phyloP scores from a whole-genome alignment of 2,113 vertebrate species.

The Circaetus cinerascens region DNA sequence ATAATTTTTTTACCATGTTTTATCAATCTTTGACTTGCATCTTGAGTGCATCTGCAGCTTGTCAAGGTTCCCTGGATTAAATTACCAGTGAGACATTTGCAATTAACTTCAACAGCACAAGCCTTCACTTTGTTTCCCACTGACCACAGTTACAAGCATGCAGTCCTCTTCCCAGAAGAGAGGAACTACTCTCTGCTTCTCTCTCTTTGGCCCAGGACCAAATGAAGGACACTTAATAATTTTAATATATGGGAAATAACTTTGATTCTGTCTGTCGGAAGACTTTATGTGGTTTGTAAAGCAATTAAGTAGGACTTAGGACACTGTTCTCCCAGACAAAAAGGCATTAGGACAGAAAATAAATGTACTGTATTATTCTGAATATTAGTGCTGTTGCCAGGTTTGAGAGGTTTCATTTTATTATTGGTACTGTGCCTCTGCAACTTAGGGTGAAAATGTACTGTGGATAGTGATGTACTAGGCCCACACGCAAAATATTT shows the following conservation, averaged over 20 bases:
- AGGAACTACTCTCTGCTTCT: not conserved
- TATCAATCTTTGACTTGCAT: not conserved
- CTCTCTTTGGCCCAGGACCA: not conserved
- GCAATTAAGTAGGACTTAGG: slow-evolving; percentile 12
- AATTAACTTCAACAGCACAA: not conserved
- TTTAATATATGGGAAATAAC: not conserved
- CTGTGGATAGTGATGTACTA: not conserved
- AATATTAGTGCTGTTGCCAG: not conserved
- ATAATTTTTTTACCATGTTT: not conserved
- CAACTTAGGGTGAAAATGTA: not conserved
- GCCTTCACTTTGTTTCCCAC: not conserved
- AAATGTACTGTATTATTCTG: not conserved
- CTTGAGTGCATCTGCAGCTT: not conserved
- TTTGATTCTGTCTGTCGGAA: not conserved
- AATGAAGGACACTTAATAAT: not conserved
- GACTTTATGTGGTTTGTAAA: not conserved
- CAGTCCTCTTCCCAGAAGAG: not conserved
- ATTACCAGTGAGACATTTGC: not conserved
- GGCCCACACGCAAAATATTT: not conserved
- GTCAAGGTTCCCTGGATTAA: not conserved
- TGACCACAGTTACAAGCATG: not conserved
- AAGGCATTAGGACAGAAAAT: not conserved
- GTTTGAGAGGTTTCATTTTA: not conserved
- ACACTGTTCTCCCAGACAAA: not conserved
- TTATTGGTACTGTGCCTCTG: not conserved